Conservation (phyloP, 2,888 invertebrate genomes). For the Macaria liturata region DNA sequence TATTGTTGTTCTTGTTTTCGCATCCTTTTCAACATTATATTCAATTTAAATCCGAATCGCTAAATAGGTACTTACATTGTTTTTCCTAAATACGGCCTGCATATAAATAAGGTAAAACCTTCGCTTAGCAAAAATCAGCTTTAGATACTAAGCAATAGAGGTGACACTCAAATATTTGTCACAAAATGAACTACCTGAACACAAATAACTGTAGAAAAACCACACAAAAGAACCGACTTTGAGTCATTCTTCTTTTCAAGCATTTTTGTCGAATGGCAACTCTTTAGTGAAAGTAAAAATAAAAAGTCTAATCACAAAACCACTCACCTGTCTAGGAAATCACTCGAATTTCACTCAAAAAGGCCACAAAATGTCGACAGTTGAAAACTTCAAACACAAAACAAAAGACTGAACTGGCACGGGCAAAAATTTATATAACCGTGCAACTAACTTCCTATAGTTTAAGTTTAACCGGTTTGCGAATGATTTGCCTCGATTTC, state of each 20-base stretch:
- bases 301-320: constrained; percentile 21
- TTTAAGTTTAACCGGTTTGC: constrained; percentile 49
- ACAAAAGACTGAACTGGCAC: constrained; percentile 49
- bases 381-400: constrained; percentile 54
- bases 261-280: constrained; percentile 20
- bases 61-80: constrained; percentile 1
- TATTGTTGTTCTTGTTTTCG: not conserved
- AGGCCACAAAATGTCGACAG: constrained; percentile 18
- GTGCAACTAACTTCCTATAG: constrained; percentile 55
- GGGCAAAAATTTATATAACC: constrained; percentile 62
- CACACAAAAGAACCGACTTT: constrained; percentile 19
- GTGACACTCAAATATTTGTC: not conserved
- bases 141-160: constrained; percentile 3
- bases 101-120: constrained; percentile 3
- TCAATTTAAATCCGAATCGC: constrained; percentile 8
- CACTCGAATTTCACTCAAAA: constrained; percentile 32
- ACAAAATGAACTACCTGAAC: constrained; percentile 2
- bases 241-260: constrained; percentile 18
- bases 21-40: constrained; percentile 9
- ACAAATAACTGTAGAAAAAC: constrained; percentile 22
- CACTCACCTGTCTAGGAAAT: constrained; percentile 29
- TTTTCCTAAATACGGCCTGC: constrained; percentile 9
- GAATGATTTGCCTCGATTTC: constrained; percentile 26
- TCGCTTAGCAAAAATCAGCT: constrained; percentile 6
- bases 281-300: constrained; percentile 35